Evolutionary conservation across 2,888 invertebrate genomes (phyloP).

Genomic region (Podabrus alpinus): DNA sequence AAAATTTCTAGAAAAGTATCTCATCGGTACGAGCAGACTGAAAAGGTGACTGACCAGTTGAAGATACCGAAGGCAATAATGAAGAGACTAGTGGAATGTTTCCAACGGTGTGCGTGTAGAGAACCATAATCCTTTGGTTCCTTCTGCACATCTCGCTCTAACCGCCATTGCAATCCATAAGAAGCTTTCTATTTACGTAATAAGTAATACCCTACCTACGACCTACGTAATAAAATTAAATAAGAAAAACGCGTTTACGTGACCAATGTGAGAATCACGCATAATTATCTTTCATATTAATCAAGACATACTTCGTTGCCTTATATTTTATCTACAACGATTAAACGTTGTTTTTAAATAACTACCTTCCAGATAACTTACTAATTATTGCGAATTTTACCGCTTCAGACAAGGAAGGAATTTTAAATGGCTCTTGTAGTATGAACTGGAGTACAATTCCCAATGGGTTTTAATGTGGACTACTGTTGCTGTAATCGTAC

Average conservation of each 20-base stretch:
- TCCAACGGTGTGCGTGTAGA: slow-evolving; percentile 33
- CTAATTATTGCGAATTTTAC: background rate
- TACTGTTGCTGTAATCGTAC: background rate
- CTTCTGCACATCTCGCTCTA: slow-evolving; percentile 15
- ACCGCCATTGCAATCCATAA: background rate
- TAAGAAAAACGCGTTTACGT: slow-evolving; percentile 17
- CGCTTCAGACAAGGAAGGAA: background rate
- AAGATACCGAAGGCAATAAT: slow-evolving; percentile 31
- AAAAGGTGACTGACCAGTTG: slow-evolving; percentile 41
- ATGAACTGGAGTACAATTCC: background rate
- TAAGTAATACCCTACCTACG: too few species aligned
- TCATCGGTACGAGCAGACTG: slow-evolving; percentile 29
- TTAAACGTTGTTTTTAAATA: background rate
- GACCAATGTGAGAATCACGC: slow-evolving; percentile 33
- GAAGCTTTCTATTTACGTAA: background rate
- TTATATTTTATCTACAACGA: background rate
- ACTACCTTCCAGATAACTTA: background rate
- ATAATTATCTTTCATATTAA: slow-evolving; percentile 28
- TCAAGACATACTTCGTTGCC: background rate
- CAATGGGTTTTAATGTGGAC: background rate
- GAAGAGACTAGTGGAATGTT: slow-evolving; percentile 36
- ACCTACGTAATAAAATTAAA: slow-evolving; percentile 8
- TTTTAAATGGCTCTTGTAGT: background rate
- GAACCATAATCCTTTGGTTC: slow-evolving; percentile 12
- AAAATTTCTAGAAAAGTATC: slow-evolving; percentile 12